Conservation (phyloP, 1,140 invertebrate species). For the Pseudobourletiella spinata region DNA sequence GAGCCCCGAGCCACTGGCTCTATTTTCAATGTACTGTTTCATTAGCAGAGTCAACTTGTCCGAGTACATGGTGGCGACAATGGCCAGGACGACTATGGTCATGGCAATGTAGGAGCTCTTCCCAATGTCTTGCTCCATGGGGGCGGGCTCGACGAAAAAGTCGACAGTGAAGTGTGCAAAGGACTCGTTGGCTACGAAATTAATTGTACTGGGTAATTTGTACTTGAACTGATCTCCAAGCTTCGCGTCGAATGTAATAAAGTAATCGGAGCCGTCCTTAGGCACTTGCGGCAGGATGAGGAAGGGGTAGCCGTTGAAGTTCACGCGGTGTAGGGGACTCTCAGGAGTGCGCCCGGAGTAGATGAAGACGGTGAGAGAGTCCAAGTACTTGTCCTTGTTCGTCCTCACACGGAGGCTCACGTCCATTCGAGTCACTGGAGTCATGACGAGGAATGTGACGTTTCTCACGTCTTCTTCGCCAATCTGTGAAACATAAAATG, state of each 20-base stretch:
- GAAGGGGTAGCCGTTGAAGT: slow-evolving; percentile 30
- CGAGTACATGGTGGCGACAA: slow-evolving; percentile 25
- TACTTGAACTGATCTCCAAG: slow-evolving; percentile 28
- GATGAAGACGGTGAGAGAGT: slow-evolving; percentile 20
- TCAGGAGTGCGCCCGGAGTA: slow-evolving; percentile 26
- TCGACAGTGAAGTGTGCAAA: slow-evolving; percentile 31
- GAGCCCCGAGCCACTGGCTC: background rate
- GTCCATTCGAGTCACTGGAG: slow-evolving; percentile 30
- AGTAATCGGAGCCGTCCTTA: slow-evolving; percentile 29
- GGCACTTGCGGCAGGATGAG: slow-evolving; percentile 33
- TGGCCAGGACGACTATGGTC: slow-evolving; percentile 20
- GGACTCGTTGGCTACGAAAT: slow-evolving; percentile 28
- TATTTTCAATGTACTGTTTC: slow-evolving; percentile 16
- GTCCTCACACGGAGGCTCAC: slow-evolving; percentile 22
- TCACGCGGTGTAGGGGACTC: slow-evolving; percentile 16
- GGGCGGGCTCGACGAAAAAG: slow-evolving; percentile 25
- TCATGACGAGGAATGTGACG: slow-evolving; percentile 22
- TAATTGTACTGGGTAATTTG: slow-evolving; percentile 23
- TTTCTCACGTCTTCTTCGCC: slow-evolving; percentile 21
- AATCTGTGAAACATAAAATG: slow-evolving; percentile 20
- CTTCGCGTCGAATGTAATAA: slow-evolving; percentile 29
- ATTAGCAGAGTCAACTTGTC: slow-evolving; percentile 15
- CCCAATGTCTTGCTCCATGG: slow-evolving; percentile 32
- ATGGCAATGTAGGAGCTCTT: slow-evolving; percentile 33
- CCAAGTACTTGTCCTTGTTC: slow-evolving; percentile 29